phyloP scores from a whole-genome alignment of 2,113 vertebrate genomes.

The Hypanus sabinus region DNA sequence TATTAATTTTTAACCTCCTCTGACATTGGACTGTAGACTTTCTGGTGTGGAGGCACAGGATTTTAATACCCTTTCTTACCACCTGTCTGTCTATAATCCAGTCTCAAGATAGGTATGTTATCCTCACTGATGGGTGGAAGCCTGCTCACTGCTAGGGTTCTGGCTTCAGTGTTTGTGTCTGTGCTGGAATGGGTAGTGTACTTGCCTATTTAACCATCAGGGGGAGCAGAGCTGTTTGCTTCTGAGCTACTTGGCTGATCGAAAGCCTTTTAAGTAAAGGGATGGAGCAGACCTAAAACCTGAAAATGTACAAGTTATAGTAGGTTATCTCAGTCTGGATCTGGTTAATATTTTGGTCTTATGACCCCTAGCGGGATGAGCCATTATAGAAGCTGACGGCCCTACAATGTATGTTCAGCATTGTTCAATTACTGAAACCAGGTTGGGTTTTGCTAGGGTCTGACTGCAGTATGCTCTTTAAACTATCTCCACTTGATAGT shows the following conservation, averaged over 20 bases:
- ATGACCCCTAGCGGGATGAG: background rate
- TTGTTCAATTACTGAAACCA: background rate
- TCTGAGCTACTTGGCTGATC: background rate
- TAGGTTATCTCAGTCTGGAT: background rate
- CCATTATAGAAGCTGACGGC: background rate
- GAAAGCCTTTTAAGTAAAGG: background rate
- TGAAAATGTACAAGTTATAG: background rate
- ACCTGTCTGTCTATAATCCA: background rate
- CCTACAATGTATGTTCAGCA: background rate
- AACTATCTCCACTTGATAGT: background rate
- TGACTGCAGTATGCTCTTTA: background rate
- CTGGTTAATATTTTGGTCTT: background rate
- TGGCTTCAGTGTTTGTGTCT: background rate
- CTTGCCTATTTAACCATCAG: background rate
- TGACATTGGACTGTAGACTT: background rate
- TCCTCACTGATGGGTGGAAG: background rate
- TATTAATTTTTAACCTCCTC: background rate
- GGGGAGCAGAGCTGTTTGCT: background rate
- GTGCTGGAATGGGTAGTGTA: background rate
- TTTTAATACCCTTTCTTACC: background rate
- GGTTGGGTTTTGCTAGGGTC: background rate
- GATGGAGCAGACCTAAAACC: background rate
- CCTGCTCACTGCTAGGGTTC: background rate
- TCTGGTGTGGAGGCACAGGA: background rate
- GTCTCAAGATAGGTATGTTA: background rate